Evolutionary conservation across 2,888 invertebrate species (phyloP).

Genomic region (Melanophora roralis): DNA sequence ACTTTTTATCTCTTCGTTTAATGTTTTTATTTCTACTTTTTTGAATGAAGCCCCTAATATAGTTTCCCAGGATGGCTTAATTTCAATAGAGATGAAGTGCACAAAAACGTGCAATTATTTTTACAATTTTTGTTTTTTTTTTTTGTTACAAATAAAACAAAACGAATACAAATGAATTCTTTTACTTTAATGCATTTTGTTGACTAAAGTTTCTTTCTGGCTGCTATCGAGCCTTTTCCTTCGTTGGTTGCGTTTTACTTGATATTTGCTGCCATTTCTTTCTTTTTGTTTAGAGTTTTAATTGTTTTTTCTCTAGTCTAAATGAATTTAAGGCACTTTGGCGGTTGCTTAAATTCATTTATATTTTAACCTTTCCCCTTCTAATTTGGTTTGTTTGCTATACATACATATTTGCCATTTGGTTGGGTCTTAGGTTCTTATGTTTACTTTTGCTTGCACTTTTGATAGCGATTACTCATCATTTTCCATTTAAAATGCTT

Average conservation of each 20-base stretch:
- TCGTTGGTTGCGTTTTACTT: not conserved
- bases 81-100: slow-evolving; percentile 32
- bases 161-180: not conserved
- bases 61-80: slow-evolving; percentile 11
- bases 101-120: slow-evolving; percentile 2
- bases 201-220: not conserved
- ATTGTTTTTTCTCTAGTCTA: slow-evolving; percentile 30
- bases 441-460: not conserved
- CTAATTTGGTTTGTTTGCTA: not conserved
- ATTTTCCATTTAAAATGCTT: slow-evolving; percentile 31
- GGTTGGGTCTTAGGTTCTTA: not conserved
- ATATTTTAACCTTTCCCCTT: not conserved
- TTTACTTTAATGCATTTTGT: slow-evolving; percentile 2
- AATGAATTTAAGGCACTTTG: slow-evolving; percentile 46
- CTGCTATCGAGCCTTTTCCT: not conserved
- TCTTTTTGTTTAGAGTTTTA: slow-evolving; percentile 22
- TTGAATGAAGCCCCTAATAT: no score
- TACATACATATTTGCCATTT: slow-evolving; percentile 3
- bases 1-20: not conserved
- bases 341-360: slow-evolving; percentile 3
- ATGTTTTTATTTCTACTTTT: not conserved
- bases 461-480: slow-evolving; percentile 43
- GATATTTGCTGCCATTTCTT: not conserved
- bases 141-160: not conserved
- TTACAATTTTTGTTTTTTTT: no score